Percentiles rank a stretch among this genome's conserved stretches.
These are phyloP conservation scores for Fistularia commersonii DNA, from an alignment of 2,797 vertebrate genomes.

Conservation along the genomic window DNA sequence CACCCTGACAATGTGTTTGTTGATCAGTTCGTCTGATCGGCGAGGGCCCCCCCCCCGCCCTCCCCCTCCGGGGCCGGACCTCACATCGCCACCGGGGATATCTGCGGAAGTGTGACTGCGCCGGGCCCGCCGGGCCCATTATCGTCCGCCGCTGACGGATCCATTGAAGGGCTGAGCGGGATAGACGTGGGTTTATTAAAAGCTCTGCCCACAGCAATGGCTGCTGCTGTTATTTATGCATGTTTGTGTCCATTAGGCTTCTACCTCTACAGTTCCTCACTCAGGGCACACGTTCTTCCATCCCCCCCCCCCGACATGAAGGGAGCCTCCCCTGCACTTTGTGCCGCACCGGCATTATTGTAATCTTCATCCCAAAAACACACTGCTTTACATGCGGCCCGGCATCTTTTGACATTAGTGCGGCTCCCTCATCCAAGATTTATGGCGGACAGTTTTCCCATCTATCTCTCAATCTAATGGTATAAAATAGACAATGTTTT, in stretches of 20 bases:
- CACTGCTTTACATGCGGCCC: conserved; percentile 90
- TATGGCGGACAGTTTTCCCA: conserved; percentile 83
- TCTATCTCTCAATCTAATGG: conserved; percentile 87
- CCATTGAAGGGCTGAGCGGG: conserved; percentile 63
- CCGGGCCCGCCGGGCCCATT: conserved; percentile 70
- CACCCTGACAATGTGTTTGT: conserved; percentile 60
- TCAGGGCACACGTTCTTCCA: conserved; percentile 70
- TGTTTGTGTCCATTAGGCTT: conserved; percentile 98
- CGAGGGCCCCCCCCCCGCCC: conserved; percentile 51
- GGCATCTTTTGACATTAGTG: conserved; percentile 94
- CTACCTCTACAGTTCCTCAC: conserved; percentile 85
- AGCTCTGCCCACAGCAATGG: conserved; percentile 69
- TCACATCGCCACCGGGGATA: too few species aligned
- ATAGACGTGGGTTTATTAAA: conserved; percentile 80
- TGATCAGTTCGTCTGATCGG: conserved; percentile 60
- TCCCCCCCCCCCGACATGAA: conserved; percentile 67
- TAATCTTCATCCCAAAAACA: conserved; percentile 83
- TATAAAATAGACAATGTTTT: conserved; percentile 96
- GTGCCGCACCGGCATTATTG: conserved; percentile 87
- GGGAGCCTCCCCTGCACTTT: conserved; percentile 67
- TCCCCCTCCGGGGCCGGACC: conserved; percentile 20
- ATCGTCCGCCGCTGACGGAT: conserved; percentile 66
- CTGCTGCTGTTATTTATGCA: conserved; percentile 95
- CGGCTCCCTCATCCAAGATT: conserved; percentile 91
- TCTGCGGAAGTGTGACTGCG: conserved; percentile 70